Base-by-base conservation (phyloP, 2,797 vertebrate species). In the Sibirionetta formosa region DNA sequence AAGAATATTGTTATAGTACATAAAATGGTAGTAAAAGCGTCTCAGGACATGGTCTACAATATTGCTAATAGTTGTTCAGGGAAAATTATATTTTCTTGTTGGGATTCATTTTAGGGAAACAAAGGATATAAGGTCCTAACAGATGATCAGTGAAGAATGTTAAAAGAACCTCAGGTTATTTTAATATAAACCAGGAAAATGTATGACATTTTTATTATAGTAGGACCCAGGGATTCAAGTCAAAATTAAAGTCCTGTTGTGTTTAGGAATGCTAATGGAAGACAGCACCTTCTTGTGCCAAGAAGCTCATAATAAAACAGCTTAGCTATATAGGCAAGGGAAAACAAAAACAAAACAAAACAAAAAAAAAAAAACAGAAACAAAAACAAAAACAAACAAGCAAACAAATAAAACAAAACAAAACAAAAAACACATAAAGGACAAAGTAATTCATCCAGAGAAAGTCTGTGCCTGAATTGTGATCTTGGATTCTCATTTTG, bases 181-280 rank as follows among this genome's bases (percentile, higher is more conserved):
- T 83, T 40, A 53, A 17, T 53, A 22, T 66, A 84, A 88, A 70
- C 11, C 1, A 66, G 57, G 63, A 89, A 79, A 94, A 91, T 63
- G 76, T 7, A 54, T 71, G 14, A 58, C 61, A 14, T 40, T 78
- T 95, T 50, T 61, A 40, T 64, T 87, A 29, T 18, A 89, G 42
- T 22, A 77, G 68, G 11, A 87, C 9, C 3, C 13, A 58, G 65
- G 33, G 31, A 58, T 81, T 73, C 33, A 58, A 70, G 44, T 76
- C 1, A 82, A 84, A 88, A 92, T 61, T 86, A 72, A 78, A 38
- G 22, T 91, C 31, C 54, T 89, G 2, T 76, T 94, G n/a, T 96
- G 51, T 88, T 90, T 73, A 82, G 27, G 58, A 70, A 64, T 70
- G 44, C 6, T 70, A 53, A 73, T 64, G 40, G 38, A n/a, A 79